Evolutionary conservation across 2,113 vertebrate genomes (phyloP), one percentile per base, ranked within the genome.

Genomic region (Sebastes schlegelii): DNA sequence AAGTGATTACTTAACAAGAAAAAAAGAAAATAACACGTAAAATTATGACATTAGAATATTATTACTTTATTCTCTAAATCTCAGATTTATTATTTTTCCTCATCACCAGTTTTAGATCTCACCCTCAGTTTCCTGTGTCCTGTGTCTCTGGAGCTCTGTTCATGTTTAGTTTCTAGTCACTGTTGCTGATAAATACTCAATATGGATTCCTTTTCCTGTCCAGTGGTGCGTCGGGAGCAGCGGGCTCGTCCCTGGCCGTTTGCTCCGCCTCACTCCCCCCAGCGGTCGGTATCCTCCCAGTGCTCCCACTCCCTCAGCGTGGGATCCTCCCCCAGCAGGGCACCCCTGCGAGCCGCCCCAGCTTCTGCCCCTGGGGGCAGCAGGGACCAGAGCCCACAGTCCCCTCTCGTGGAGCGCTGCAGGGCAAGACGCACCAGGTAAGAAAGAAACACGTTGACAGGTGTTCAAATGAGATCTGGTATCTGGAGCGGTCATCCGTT

Each of bases 241-340:
- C 91, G 70, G 86, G 95, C 88, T 45, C 96, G 92, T 11, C 97
- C 97, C 0, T 98, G 97, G 97, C 97, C 97, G 0, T 96, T 98
- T 16, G 88, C 62, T 78, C 80, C 83, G 23, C 93, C 91, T 49
- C 91, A 65, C 40, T 93, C 94, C 5, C 91, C 95, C 71, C 92
- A 86, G 85, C 88, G 75, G 79, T 94, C 89, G 43, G 95, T 79
- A 82, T 96, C 95, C 1, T 96, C 96, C 86, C 92, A 66, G 73
- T 89, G 49, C 86, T 93, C 91, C 84, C 86, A 84, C 49, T 83
- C 92, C 76, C 89, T 87, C 78, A 93, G 90, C 14, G 88, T 90
- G 85, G 91, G 84, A 2, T 93, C 91, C 34, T 95, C 95, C 63
- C 94, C 96, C 77, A 94, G 82, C 91, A 93, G 90, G 84, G 74